Conservation (phyloP, 2,888 invertebrate genomes). For the Rhyacophila evoluta region DNA sequence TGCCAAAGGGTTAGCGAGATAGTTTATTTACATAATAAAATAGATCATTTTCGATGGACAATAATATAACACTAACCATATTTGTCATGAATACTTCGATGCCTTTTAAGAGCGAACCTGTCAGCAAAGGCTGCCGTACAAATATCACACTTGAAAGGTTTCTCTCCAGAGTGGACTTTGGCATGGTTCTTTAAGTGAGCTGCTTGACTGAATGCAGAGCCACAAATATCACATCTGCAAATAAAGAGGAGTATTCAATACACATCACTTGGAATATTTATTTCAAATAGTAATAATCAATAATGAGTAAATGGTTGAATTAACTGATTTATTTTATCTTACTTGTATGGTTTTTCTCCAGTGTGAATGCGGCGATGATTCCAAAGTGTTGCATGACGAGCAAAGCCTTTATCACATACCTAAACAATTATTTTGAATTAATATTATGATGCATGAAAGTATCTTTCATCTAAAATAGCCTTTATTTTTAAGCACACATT, state of each 20-base stretch:
- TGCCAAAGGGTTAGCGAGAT: too few species aligned
- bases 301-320: too few species aligned
- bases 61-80: constrained; percentile 70
- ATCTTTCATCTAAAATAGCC: too few species aligned
- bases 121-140: constrained; percentile 90
- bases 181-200: constrained; percentile 91
- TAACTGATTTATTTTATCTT: constrained; percentile 56
- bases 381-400: constrained; percentile 89
- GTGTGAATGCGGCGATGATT: constrained; percentile 90
- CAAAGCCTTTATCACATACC: constrained; percentile 90
- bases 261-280: too few species aligned
- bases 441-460: too few species aligned
- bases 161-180: constrained; percentile 85
- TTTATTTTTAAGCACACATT: too few species aligned
- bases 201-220: constrained; percentile 91
- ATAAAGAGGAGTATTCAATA: not conserved
- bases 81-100: constrained; percentile 89
- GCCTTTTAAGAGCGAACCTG: constrained; percentile 87
- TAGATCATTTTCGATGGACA: too few species aligned
- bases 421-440: constrained; percentile 56
- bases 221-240: constrained; percentile 84
- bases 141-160: constrained; percentile 86
- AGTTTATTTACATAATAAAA: too few species aligned
- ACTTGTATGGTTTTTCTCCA: constrained; percentile 88
- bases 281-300: too few species aligned